Percentiles rank a stretch among this genome's conserved stretches.
phyloP scores from a whole-genome alignment of 2,797 vertebrate genomes.

The Ctenopoma kingsleyae region DNA sequence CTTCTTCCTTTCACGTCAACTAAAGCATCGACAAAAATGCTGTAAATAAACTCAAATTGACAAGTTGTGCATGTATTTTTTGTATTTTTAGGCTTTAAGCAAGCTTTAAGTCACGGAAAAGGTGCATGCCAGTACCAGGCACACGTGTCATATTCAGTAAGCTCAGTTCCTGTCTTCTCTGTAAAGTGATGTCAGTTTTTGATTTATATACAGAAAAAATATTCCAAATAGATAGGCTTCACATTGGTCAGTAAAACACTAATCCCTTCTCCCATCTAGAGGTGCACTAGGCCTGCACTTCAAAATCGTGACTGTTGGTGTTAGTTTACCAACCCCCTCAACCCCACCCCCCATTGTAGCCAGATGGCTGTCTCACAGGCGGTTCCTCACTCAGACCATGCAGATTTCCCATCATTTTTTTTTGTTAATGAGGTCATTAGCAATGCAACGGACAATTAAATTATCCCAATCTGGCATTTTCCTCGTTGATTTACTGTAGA shows the following conservation, averaged over 20 bases:
- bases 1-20: neutral
- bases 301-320: conserved; percentile 46
- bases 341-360: conserved; percentile 61
- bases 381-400: conserved; percentile 75
- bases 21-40: neutral
- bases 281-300: conserved; percentile 47
- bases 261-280: conserved; percentile 51
- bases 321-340: conserved; percentile 60
- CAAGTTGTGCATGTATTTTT: neutral
- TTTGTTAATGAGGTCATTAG: conserved; percentile 86
- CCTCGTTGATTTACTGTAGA: conserved; percentile 66
- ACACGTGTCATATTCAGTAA: neutral
- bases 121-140: neutral
- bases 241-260: conserved; percentile 4
- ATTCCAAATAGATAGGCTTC: neutral
- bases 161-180: neutral
- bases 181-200: neutral
- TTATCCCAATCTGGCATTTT: conserved; percentile 79
- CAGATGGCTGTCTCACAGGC: conserved; percentile 87
- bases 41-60: neutral
- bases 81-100: neutral
- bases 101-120: neutral
- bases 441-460: conserved; percentile 84
- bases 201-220: neutral
- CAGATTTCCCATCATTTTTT: conserved; percentile 85